These are phyloP conservation scores for Anguilla rostrata DNA, from an alignment of 2,113 vertebrate genomes.

Conservation along the genomic window DNA sequence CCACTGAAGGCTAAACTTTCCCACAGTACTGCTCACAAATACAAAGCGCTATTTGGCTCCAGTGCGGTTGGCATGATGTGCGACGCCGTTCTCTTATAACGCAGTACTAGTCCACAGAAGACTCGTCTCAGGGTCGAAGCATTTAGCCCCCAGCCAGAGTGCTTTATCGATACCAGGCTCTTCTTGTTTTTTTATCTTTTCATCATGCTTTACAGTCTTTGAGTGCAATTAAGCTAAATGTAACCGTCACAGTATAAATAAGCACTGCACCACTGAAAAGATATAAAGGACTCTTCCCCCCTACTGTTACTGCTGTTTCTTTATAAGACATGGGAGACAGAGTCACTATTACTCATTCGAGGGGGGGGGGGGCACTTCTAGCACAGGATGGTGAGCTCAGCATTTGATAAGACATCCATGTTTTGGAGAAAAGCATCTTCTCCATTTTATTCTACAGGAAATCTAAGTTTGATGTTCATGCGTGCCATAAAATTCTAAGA, in stretches of 20 bases:
- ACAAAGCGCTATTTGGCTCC: background rate
- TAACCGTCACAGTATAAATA: constrained; percentile 1
- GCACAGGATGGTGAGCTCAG: background rate
- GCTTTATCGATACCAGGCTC: background rate
- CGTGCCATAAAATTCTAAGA: background rate
- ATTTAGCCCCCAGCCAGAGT: background rate
- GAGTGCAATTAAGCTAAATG: background rate
- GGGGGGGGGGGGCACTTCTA: background rate
- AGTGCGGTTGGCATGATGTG: background rate
- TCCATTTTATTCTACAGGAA: background rate
- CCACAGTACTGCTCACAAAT: background rate
- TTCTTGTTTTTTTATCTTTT: background rate
- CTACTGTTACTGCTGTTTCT: background rate
- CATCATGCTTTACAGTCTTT: constrained; percentile 1
- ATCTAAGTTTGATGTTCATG: background rate
- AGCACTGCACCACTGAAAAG: background rate
- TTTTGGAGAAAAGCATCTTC: background rate
- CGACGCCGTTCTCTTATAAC: background rate
- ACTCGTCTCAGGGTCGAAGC: background rate
- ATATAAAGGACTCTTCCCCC: background rate
- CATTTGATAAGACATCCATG: background rate
- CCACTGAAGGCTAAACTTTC: background rate
- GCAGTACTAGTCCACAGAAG: background rate
- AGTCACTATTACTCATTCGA: background rate
- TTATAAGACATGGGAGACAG: background rate